Conservation (phyloP, 2,888 invertebrate genomes). For the Hesperia comma region DNA sequence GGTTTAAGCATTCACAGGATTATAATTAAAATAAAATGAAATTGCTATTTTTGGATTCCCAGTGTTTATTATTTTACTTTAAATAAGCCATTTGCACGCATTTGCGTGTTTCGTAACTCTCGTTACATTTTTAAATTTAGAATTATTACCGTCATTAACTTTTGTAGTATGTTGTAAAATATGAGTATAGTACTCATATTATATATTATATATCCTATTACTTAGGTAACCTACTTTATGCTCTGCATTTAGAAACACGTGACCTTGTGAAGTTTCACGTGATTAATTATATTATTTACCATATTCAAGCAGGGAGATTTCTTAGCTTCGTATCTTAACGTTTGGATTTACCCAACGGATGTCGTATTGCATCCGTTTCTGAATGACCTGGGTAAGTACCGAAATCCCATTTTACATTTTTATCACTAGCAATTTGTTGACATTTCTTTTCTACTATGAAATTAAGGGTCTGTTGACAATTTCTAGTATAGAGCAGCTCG, state of each 20-base stretch:
- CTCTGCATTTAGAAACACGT: conserved; percentile 41
- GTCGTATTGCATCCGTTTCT: background rate
- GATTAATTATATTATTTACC: conserved; percentile 47
- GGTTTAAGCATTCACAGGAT: conserved; percentile 1
- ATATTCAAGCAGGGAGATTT: conserved; percentile 40
- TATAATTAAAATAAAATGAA: conserved; percentile 5
- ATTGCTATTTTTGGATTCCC: background rate
- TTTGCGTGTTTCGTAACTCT: background rate
- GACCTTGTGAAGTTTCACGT: conserved; percentile 49
- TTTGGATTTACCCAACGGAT: conserved; percentile 46
- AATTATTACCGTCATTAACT: background rate
- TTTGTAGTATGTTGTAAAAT: background rate
- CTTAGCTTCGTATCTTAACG: conserved; percentile 42
- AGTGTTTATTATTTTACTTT: background rate
- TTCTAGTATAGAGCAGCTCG: background rate
- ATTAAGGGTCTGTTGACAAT: background rate
- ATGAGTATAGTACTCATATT: no score
- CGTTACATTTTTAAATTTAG: background rate
- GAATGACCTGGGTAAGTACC: no score
- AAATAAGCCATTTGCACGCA: background rate
- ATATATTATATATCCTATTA: background rate
- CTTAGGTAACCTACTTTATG: conserved; percentile 2
- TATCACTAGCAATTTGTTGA: no score
- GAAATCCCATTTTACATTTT: no score
- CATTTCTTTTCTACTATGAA: no score